Evolutionary conservation across 1,140 invertebrate genomes (phyloP).

Genomic region (Frieseomelitta varia): DNA sequence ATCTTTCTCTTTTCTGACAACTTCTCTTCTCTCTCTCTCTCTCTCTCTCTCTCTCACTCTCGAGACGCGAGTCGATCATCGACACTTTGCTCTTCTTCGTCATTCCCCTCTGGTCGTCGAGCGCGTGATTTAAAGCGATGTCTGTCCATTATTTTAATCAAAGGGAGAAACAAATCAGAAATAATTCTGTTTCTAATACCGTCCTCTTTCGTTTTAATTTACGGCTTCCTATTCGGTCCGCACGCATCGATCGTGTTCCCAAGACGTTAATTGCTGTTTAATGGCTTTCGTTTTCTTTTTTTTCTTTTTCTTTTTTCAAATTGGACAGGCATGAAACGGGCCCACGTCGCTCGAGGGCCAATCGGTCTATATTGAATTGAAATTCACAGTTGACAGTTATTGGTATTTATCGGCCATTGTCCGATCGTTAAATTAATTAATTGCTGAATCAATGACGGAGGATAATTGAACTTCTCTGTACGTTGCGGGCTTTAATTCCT

Average conservation of each 20-base stretch:
- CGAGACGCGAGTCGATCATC: too few species aligned
- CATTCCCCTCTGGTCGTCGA: background rate
- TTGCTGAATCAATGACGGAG: conserved; percentile 1
- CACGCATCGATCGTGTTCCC: too few species aligned
- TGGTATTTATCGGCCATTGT: conserved; percentile 7
- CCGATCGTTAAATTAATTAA: background rate
- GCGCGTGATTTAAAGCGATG: too few species aligned
- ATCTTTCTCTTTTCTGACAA: too few species aligned
- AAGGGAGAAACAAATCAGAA: background rate
- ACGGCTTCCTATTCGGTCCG: too few species aligned
- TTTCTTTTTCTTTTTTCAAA: background rate
- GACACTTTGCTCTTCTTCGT: too few species aligned
- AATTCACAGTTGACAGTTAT: background rate
- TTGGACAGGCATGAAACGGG: background rate
- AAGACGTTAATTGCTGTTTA: background rate
- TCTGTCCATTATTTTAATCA: background rate
- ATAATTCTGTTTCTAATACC: background rate
- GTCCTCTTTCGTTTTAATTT: background rate
- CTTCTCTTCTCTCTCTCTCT: too few species aligned
- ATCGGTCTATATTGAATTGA: background rate
- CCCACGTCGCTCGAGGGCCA: background rate
- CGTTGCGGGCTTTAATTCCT: background rate
- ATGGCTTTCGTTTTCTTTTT: background rate
- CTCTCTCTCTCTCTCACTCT: too few species aligned
- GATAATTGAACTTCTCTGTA: background rate